phyloP scores from a whole-genome alignment of 2,113 vertebrate genomes.

The Megaleporinus macrocephalus region DNA sequence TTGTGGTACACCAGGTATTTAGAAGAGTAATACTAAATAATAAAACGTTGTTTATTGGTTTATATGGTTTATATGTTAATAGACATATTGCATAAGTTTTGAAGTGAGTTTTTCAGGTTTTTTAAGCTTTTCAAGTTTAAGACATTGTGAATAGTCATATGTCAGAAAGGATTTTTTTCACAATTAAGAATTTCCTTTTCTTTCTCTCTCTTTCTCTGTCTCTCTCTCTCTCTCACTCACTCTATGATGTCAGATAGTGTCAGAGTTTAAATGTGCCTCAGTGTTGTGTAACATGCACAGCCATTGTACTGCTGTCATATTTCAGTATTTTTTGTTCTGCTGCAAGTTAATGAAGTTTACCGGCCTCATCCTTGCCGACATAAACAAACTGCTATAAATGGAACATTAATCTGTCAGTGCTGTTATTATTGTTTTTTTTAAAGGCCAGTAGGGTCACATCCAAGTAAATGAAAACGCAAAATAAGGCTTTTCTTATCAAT shows the following conservation, averaged over 20 bases:
- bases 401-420: constrained; percentile 52
- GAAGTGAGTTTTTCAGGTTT: too few species aligned
- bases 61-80: too few species aligned
- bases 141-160: too few species aligned
- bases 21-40: too few species aligned
- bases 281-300: constrained; percentile 40
- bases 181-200: too few species aligned
- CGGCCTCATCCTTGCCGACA: constrained; percentile 68
- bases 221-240: background rate
- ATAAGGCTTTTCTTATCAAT: constrained; percentile 58
- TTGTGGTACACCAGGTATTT: too few species aligned
- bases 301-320: constrained; percentile 12
- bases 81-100: too few species aligned
- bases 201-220: background rate
- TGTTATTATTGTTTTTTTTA: background rate
- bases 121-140: too few species aligned
- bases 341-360: constrained; percentile 27
- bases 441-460: constrained; percentile 42
- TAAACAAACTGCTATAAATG: constrained; percentile 81
- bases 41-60: too few species aligned
- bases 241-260: background rate
- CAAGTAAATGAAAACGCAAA: constrained; percentile 51
- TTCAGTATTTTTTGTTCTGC: constrained; percentile 2
- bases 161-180: too few species aligned
- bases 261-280: constrained; percentile 71